Conservation (phyloP, 2,113 vertebrate species). For the Phainopepla nitens region DNA sequence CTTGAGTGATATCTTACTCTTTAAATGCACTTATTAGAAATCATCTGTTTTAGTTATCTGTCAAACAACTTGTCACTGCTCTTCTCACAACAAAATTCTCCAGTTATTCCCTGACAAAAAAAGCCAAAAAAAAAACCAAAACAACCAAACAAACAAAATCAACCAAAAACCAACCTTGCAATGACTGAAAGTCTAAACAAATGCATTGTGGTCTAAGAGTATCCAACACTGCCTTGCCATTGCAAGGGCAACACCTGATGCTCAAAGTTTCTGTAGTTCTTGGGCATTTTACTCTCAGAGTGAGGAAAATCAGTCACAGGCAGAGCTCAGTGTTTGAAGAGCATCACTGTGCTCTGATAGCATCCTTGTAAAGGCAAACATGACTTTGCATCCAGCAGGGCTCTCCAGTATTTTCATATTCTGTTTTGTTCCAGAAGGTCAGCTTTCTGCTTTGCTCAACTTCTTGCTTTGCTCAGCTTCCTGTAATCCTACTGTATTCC, state of each 20-base stretch:
- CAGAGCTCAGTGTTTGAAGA: neutral
- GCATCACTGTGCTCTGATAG: neutral
- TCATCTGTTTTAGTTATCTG: neutral
- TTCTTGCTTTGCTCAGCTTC: neutral
- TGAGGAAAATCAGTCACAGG: neutral
- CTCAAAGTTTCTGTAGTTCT: neutral
- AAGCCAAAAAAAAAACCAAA: neutral
- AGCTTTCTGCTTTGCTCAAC: neutral
- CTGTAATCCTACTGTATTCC: neutral
- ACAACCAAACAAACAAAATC: no score
- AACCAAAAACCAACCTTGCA: neutral
- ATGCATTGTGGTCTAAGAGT: neutral
- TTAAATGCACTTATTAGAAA: neutral
- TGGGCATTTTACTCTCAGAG: neutral
- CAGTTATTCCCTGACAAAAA: neutral
- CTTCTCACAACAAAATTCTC: neutral
- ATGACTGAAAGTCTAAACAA: neutral
- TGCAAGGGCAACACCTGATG: neutral
- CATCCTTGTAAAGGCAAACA: neutral
- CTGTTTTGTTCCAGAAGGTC: neutral
- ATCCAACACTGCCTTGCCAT: neutral
- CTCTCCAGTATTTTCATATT: neutral
- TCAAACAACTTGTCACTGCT: neutral
- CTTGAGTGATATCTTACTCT: neutral
- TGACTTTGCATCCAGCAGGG: neutral